Evolutionary conservation across 2,797 vertebrate species (phyloP), one percentile per base, ranked within the genome.

Genomic region (Poliocrania exsul): DNA sequence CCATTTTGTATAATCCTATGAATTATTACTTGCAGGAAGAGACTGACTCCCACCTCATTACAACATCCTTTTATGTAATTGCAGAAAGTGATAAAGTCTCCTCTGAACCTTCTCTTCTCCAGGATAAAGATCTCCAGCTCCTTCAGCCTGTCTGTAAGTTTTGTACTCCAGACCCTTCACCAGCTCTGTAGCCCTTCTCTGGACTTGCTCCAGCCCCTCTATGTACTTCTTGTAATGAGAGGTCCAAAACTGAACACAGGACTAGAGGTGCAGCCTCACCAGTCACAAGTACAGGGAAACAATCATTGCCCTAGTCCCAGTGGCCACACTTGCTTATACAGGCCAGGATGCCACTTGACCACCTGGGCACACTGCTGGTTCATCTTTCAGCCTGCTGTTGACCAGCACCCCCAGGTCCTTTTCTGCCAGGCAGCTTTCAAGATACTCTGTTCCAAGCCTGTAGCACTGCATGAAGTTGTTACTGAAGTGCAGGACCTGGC

Each of bases 251-350:
- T 37, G 9, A 4, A 20, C 35, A 26, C 10, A 56, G 8, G 25
- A 23, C 20, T 67, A 20, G 8, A 40, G 10, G 4, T 35, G 10
- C 7, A 11, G 33, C 40, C 31, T 61, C 35, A 23, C 26, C 10
- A 26, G 33, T 23, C 4, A 35, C 0, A 0, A 37, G 18, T 18
- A 40, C 35, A 60, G 21, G 15, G 38, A 5, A 11, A n/a, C 11
- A 49, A 28, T 47, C 5, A 11, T 16, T 37, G 31, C 16, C 18
- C 35, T 9, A 16, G 26, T 12, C 31, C 23, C 49, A 20, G 6
- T 24, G 62, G 49, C 31, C 31, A 24, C 49, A 24, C 9, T 7
- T 61, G 18, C 35, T 81, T 12, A 24, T 12, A 53, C 6, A 54
- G 29, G 6, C 40, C 40, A 61, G 31, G 21, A 28, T 4, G 4